Conservation (phyloP, 2,888 invertebrate genomes). For the Hydroisotoma schaefferi region DNA sequence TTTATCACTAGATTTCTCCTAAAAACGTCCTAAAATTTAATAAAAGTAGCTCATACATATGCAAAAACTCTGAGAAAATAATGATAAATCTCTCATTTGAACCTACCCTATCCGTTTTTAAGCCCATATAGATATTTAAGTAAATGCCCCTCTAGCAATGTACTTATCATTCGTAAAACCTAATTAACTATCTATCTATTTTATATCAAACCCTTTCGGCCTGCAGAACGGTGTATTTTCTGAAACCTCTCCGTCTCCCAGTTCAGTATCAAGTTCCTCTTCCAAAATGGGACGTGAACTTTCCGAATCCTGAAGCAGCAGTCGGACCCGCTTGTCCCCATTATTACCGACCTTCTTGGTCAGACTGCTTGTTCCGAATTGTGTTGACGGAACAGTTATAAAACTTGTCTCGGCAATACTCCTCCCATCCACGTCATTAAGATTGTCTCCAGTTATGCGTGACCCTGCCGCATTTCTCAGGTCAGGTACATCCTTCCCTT, state of each 20-base stretch:
- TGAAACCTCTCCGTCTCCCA: constrained; percentile 36
- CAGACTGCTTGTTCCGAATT: neutral
- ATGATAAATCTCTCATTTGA: too few species aligned
- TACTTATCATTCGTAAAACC: too few species aligned
- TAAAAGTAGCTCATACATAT: too few species aligned
- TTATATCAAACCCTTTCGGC: neutral
- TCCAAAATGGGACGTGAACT: neutral
- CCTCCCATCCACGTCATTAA: constrained; percentile 29
- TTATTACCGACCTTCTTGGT: neutral
- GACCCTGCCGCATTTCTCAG: too few species aligned
- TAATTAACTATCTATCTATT: neutral
- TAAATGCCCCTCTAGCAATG: too few species aligned
- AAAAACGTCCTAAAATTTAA: too few species aligned
- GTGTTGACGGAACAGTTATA: constrained; percentile 22
- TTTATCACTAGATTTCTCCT: too few species aligned
- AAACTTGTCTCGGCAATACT: constrained; percentile 42
- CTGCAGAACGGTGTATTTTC: constrained; percentile 39
- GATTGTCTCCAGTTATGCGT: constrained; percentile 24
- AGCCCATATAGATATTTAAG: too few species aligned
- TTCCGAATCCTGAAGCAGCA: neutral
- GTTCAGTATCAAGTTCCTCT: constrained; percentile 30
- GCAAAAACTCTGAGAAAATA: too few species aligned
- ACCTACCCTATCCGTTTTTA: too few species aligned
- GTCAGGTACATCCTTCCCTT: too few species aligned
- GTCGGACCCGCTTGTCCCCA: neutral